Conservation (phyloP, 1,140 invertebrate species). For the Batillaria attramentaria region DNA sequence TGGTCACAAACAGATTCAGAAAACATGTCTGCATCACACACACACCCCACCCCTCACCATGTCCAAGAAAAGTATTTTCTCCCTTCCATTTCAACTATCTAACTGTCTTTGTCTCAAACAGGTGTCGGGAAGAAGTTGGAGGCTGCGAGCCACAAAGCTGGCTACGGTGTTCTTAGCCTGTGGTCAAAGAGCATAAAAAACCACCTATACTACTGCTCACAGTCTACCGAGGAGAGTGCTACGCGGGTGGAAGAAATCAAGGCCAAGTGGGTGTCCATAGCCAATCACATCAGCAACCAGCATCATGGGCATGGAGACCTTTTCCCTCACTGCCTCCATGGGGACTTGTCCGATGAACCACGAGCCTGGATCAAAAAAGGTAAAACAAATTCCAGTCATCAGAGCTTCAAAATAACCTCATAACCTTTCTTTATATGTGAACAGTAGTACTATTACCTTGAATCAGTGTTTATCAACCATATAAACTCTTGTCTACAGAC, state of each 20-base stretch:
- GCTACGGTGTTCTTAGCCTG: not conserved
- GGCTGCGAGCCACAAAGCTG: not conserved
- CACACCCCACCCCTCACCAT: conserved; percentile 1
- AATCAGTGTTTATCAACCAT: conserved; percentile 3
- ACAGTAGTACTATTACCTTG: not conserved
- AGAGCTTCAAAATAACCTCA: no score
- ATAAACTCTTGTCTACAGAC: not conserved
- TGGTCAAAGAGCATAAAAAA: not conserved
- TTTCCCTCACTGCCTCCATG: conserved; percentile 1
- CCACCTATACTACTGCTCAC: not conserved
- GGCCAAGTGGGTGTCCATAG: no score
- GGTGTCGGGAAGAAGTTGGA: no score
- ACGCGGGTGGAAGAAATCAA: no score
- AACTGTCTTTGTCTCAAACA: no score
- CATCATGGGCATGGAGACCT: no score
- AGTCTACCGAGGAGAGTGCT: no score
- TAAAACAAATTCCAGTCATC: no score
- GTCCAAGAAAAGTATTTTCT: no score
- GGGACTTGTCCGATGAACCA: conserved; percentile 2
- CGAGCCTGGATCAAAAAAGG: conserved; percentile 2
- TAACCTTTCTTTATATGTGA: not conserved
- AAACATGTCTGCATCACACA: conserved; percentile 3
- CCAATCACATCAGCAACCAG: no score
- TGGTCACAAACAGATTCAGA: not conserved
- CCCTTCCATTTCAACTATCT: no score